phyloP scores from a whole-genome alignment of 2,888 invertebrate genomes.

The Timema podura region DNA sequence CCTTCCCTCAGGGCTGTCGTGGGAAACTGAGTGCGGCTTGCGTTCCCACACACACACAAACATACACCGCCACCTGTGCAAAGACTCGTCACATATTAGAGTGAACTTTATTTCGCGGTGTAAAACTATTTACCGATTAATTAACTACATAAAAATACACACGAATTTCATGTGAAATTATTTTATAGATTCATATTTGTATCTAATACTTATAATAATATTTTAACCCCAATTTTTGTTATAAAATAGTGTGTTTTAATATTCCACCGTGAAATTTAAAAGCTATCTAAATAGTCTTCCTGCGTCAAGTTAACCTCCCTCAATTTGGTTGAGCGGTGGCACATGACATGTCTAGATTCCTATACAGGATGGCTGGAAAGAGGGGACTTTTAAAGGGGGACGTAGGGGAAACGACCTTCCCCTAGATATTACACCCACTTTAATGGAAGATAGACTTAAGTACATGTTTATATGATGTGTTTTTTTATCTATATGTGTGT shows the following conservation, averaged over 20 bases:
- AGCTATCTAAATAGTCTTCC: too few species aligned
- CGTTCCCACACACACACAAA: conserved; percentile 57
- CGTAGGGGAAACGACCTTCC: background rate
- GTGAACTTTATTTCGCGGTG: conserved; percentile 10
- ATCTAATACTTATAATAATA: too few species aligned
- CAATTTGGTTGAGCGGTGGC: conserved; percentile 13
- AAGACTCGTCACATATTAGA: conserved; percentile 16
- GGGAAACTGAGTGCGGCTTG: conserved; percentile 55
- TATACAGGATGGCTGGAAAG: background rate
- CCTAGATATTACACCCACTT: background rate
- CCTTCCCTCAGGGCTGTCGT: conserved; percentile 39
- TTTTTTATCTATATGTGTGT: too few species aligned
- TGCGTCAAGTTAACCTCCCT: background rate
- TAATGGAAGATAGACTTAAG: too few species aligned
- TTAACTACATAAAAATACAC: too few species aligned
- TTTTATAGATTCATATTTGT: too few species aligned
- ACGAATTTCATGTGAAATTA: too few species aligned
- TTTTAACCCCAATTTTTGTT: too few species aligned
- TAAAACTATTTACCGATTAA: too few species aligned
- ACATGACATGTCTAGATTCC: conserved; percentile 13
- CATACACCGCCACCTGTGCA: conserved; percentile 42
- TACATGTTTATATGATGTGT: too few species aligned
- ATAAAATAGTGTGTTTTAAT: too few species aligned
- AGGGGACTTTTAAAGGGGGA: background rate
- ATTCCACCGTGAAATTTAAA: too few species aligned